Conservation (phyloP, 2,797 vertebrate genomes). For the Malacoraja senta region DNA sequence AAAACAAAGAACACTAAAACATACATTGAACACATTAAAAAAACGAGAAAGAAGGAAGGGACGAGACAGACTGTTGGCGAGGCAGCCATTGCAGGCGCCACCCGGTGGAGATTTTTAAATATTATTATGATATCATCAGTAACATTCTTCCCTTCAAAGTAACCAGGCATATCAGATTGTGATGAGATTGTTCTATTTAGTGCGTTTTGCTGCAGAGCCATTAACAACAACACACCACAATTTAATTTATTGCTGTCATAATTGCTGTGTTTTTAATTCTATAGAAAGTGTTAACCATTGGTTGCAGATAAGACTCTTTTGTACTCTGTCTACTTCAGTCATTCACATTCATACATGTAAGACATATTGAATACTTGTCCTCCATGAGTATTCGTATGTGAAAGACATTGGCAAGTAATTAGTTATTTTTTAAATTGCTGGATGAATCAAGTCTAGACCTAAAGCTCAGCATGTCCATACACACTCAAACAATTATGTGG, state of each 20-base stretch:
- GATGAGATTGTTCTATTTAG: not conserved
- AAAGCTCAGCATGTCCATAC: not conserved
- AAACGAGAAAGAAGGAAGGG: too few species aligned
- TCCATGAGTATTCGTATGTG: not conserved
- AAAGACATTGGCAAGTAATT: not conserved
- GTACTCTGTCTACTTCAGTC: not conserved
- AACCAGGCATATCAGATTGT: not conserved
- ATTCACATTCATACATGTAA: not conserved
- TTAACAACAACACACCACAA: not conserved
- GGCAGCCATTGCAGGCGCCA: too few species aligned
- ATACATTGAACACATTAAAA: too few species aligned
- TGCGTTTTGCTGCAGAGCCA: not conserved
- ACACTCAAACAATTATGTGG: not conserved
- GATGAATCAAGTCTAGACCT: not conserved
- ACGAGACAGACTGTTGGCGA: too few species aligned
- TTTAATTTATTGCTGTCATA: not conserved
- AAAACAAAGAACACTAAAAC: too few species aligned
- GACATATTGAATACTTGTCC: constrained; percentile 15
- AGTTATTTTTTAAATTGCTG: not conserved
- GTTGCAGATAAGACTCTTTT: constrained; percentile 8
- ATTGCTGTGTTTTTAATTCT: not conserved
- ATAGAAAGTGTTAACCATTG: not conserved
- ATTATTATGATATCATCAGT: not conserved
- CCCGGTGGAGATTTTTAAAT: too few species aligned
- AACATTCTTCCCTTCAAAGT: not conserved